Evolutionary conservation across 2,888 invertebrate genomes (phyloP).

Genomic region (Phengaris alcon): DNA sequence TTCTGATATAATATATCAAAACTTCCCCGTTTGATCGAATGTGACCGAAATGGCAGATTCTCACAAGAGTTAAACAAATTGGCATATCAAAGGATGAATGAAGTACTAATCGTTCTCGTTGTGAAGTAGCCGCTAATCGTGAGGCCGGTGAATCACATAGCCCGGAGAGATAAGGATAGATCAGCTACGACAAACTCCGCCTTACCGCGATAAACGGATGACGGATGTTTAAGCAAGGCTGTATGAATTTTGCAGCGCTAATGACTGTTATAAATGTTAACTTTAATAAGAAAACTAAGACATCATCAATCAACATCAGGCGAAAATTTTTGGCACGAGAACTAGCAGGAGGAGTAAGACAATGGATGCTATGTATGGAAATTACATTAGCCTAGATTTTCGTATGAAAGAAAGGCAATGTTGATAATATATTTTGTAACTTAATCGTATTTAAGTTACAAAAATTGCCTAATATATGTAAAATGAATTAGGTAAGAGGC

Average conservation of each 20-base stretch:
- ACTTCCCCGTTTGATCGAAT: conserved; percentile 3
- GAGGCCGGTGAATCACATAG: conserved; percentile 41
- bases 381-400: background rate
- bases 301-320: too few relatives aligned
- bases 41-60: conserved; percentile 4
- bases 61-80: conserved; percentile 4
- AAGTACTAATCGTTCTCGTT: conserved; percentile 23
- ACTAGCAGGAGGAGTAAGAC: too few relatives aligned
- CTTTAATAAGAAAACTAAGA: too few relatives aligned
- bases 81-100: conserved; percentile 36
- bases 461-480: background rate
- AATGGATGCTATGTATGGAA: too few relatives aligned
- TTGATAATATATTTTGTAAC: background rate
- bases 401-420: background rate
- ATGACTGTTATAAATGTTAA: too few relatives aligned
- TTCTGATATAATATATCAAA: background rate
- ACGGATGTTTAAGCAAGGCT: conserved; percentile 63
- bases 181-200: conserved; percentile 43
- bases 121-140: conserved; percentile 35
- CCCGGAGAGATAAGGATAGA: conserved; percentile 45
- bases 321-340: too few relatives aligned
- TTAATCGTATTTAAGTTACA: background rate
- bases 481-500: background rate
- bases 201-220: conserved; percentile 55
- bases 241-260: conserved; percentile 42